Percentiles rank a stretch among this genome's conserved stretches.
phyloP scores from a whole-genome alignment of 2,888 invertebrate species.

The Agonopterix heracliana region DNA sequence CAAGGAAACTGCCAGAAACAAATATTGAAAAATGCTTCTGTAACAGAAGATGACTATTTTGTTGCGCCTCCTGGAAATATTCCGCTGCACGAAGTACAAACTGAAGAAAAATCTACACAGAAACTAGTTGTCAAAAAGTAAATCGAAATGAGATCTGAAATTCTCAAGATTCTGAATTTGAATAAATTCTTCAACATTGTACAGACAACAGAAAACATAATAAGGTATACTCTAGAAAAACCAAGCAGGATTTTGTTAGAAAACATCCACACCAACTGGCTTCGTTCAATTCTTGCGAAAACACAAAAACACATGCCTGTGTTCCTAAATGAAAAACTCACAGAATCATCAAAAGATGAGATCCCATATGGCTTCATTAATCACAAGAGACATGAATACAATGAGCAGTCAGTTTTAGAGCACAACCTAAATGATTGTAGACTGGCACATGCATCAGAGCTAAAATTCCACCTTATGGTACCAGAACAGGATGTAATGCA shows the following conservation, averaged over 20 bases:
- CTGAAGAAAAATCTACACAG: constrained; percentile 23
- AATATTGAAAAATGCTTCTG: constrained; percentile 83
- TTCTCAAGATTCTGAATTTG: constrained; percentile 38
- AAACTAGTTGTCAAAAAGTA: constrained; percentile 19
- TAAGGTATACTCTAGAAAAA: constrained; percentile 33
- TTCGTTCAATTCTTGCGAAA: constrained; percentile 43
- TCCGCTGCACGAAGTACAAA: constrained; percentile 76
- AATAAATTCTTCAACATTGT: constrained; percentile 44
- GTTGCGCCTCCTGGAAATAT: constrained; percentile 93
- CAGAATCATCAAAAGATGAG: constrained; percentile 11
- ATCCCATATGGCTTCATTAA: constrained; percentile 37
- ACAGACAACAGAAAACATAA: constrained; percentile 19
- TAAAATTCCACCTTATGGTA: constrained; percentile 59
- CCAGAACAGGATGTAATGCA: constrained; percentile 72
- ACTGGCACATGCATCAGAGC: constrained; percentile 23
- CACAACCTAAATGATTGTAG: constrained; percentile 22
- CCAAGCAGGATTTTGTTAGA: constrained; percentile 47
- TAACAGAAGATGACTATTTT: constrained; percentile 92
- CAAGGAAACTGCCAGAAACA: constrained; percentile 82
- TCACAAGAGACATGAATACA: constrained; percentile 17
- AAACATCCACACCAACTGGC: constrained; percentile 55
- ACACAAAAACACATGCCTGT: constrained; percentile 45
- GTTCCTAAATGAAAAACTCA: constrained; percentile 26
- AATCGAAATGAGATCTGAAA: constrained; percentile 58
- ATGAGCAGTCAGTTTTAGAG: constrained; percentile 23